Base-by-base conservation (phyloP, 2,888 invertebrate genomes). In the Dione juno region DNA sequence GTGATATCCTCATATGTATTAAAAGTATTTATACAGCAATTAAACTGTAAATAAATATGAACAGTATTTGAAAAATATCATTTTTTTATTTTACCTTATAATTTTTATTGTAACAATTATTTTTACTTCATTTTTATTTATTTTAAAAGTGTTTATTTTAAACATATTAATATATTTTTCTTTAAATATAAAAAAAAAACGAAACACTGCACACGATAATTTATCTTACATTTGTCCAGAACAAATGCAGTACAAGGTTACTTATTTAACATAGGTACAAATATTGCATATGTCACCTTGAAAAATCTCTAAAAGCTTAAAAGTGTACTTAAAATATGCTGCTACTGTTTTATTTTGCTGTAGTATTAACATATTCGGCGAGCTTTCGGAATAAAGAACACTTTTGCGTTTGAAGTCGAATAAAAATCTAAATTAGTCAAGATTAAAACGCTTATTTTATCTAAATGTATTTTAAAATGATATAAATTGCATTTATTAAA, bases 1-100 rank as follows among this genome's bases (percentile, higher is more conserved):
- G 91, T 91, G 91, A 90, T 90, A 90, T 83, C 77, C 77, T 81
- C 69, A 61, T 59, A 70, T 65, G 52, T 63, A 48, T 72, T 72
- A 13, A 67, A 63, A 52, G 28, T 70, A 69, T 67, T 73, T 73
- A 67, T 75, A 63, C 52, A 67, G 71, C 71, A 69, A 67, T 35
- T 66, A 82, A 81, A 79, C 79, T 79, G 77, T 77, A 69, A 77
- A 76, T 77, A 77, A 78, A 76, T 74, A 74, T 76, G 75, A 45
- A 45, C 52, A 61, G 61, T 61, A 61, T 43, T 43, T 50, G 3
- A 50, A 50, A 5, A 48, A 13, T 50, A 14, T 50, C 5, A 28
- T 37, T 40, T 21, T n/a, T 64, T 50, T 21, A 50, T 21, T 50
- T 50, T 16, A 10, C 11, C 48, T 16, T 43, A 50, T 37, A 13